These are phyloP conservation scores for Xylota sylvarum DNA, from an alignment of 2,888 invertebrate species.

Conservation along the genomic window DNA sequence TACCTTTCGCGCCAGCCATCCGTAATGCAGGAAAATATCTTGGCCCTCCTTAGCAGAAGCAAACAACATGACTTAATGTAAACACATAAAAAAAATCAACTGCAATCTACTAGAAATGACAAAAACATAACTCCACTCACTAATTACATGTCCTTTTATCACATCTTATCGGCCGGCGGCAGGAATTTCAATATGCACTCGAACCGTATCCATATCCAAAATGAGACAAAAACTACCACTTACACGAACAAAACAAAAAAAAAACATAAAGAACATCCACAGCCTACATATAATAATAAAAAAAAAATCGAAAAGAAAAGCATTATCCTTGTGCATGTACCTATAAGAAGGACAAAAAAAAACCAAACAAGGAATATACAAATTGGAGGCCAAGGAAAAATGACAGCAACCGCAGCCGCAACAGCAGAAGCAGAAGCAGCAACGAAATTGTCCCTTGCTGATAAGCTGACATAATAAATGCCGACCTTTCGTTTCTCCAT, in stretches of 20 bases:
- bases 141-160: slow-evolving; percentile 65
- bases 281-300: background rate
- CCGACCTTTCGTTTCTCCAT: slow-evolving; percentile 85
- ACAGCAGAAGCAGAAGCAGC: slow-evolving; percentile 17
- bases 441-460: slow-evolving; percentile 83
- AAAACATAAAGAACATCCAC: background rate
- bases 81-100: slow-evolving; percentile 30
- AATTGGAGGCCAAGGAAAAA: slow-evolving; percentile 51
- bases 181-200: slow-evolving; percentile 46
- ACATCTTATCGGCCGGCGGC: slow-evolving; percentile 57
- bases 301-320: slow-evolving; percentile 42
- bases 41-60: background rate
- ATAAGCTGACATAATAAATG: slow-evolving; percentile 85
- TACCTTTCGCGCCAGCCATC: slow-evolving; percentile 1
- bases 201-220: slow-evolving; percentile 6
- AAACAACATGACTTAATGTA: slow-evolving; percentile 18
- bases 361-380: slow-evolving; percentile 1
- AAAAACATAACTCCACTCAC: slow-evolving; percentile 52
- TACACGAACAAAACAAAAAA: slow-evolving; percentile 2
- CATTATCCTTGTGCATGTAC: slow-evolving; percentile 55
- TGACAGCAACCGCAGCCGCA: slow-evolving; percentile 33
- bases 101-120: slow-evolving; percentile 24
- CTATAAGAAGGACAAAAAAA: slow-evolving; percentile 21
- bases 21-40: background rate
- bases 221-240: slow-evolving; percentile 22